Conservation (phyloP, 92 coral and sea anemone species). For the Umimayanthus kanabou region DNA sequence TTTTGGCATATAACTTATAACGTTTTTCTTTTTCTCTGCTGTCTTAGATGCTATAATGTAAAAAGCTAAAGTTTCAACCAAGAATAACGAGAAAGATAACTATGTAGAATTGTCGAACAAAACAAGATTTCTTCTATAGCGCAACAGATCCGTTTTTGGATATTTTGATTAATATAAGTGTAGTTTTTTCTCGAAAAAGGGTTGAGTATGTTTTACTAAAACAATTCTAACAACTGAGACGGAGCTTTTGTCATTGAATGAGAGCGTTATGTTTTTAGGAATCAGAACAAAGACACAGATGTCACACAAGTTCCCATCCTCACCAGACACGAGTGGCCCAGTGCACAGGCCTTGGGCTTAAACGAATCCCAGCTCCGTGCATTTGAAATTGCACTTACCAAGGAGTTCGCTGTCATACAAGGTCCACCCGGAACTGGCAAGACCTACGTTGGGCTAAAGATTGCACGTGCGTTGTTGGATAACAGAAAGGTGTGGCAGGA, state of each 20-base stretch:
- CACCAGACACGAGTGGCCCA: conserved; percentile 72
- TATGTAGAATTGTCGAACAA: too few relatives aligned
- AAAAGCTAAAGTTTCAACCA: too few relatives aligned
- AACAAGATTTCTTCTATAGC: too few relatives aligned
- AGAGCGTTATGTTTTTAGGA: not conserved
- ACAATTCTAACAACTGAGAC: not conserved
- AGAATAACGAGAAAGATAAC: too few relatives aligned
- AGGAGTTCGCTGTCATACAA: conserved; percentile 83
- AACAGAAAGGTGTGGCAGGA: conserved; percentile 62
- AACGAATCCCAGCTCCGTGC: conserved; percentile 90
- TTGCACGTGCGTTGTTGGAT: conserved; percentile 73
- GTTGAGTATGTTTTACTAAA: too few relatives aligned
- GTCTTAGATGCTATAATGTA: too few relatives aligned
- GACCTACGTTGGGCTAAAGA: conserved; percentile 89
- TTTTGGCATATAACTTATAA: not conserved
- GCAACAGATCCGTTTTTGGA: too few relatives aligned
- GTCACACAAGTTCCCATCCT: conserved; percentile 40
- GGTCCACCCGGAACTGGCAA: conserved; percentile 99
- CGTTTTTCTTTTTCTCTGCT: too few relatives aligned
- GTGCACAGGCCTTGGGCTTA: conserved; percentile 72
- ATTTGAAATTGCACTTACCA: conserved; percentile 80
- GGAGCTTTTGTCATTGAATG: not conserved
- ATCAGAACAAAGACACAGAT: conserved; percentile 2
- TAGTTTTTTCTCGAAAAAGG: too few relatives aligned
- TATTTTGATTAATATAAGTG: too few relatives aligned